Base-by-base conservation (phyloP, 2,888 invertebrate species). In the Chesias legatella region DNA sequence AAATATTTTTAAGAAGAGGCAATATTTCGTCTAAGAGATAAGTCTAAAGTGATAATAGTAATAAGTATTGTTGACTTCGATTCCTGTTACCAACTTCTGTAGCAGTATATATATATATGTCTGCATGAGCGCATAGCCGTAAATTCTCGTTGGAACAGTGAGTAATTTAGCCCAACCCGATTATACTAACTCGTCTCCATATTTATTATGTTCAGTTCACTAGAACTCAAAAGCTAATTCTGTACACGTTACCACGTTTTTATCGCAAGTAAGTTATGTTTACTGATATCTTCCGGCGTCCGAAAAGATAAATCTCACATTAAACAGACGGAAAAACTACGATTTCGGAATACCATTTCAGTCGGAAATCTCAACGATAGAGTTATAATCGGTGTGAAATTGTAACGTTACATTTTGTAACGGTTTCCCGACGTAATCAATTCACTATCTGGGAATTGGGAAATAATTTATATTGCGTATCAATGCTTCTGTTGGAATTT, bases 221-320 rank as follows among this genome's bases (percentile, higher is more conserved):
- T 49, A 45, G 44, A 48, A 50, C 47, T 56, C 49, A 48, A 44
- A 44, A 45, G 48, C 51, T 44, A 55, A 62, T 51, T 56, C 48
- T 58, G 61, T 66, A 67, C 56, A 60, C 53, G 52, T 65, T 67
- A 67, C 80, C 78, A 78, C n/a, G n/a, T 17, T 73, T 73, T 73
- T 78, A 77, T 67, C 63, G 51, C 39, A 48, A 60, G 53, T 62
- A 39, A 35, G 26, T 36, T 35, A 63, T 76, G 79, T 80, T 78
- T 78, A 76, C 67, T 56, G 53, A 60, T 63, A 63, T 67, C 74
- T 78, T 79, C 78, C 49, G 73, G 73, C 58, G 63, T 58, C 65
- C 50, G 58, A 51, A 37, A 60, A 58, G 59, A 69, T 79, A 77
- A 77, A 77, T 79, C 71, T 64, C 43, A 29, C 43, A 51, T 57